Evolutionary conservation across 2,113 vertebrate genomes (phyloP).

Genomic region (Andinoacara biseriatus): DNA sequence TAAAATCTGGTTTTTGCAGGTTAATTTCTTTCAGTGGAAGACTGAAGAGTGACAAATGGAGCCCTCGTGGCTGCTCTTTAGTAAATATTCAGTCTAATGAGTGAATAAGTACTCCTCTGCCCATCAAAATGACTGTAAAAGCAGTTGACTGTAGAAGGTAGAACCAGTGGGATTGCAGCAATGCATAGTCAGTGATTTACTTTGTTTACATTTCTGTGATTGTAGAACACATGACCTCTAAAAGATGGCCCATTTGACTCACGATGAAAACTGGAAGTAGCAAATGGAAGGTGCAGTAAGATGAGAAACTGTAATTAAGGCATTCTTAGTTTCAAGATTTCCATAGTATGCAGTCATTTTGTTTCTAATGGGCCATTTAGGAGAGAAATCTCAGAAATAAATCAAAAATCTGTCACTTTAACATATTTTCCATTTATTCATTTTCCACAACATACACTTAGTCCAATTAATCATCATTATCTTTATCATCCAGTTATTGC

Average conservation of each 20-base stretch:
- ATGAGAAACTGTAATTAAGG: not conserved
- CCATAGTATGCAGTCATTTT: not conserved
- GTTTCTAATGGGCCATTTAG: not conserved
- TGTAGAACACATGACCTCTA: not conserved
- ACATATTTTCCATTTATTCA: not conserved
- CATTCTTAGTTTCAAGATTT: not conserved
- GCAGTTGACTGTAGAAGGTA: not conserved
- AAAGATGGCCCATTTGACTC: not conserved
- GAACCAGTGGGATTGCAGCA: not conserved
- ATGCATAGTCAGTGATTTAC: slow-evolving; percentile 9
- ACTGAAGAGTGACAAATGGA: not conserved
- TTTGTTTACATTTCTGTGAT: slow-evolving; percentile 14
- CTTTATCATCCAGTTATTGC: slow-evolving; percentile 6
- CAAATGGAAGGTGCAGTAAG: slow-evolving; percentile 11
- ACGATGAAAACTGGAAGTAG: not conserved
- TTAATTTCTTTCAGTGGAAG: slow-evolving; percentile 17
- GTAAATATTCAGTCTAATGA: not conserved
- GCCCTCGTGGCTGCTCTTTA: not conserved
- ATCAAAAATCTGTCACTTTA: slow-evolving; percentile 2
- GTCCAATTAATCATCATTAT: not conserved
- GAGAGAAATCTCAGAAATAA: not conserved
- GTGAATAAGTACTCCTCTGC: slow-evolving; percentile 9
- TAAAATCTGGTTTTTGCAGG: slow-evolving; percentile 6
- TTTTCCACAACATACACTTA: not conserved
- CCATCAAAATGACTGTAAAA: slow-evolving; percentile 19